Conservation (phyloP, 2,888 invertebrate genomes). For the Hypomecis atomaria region DNA sequence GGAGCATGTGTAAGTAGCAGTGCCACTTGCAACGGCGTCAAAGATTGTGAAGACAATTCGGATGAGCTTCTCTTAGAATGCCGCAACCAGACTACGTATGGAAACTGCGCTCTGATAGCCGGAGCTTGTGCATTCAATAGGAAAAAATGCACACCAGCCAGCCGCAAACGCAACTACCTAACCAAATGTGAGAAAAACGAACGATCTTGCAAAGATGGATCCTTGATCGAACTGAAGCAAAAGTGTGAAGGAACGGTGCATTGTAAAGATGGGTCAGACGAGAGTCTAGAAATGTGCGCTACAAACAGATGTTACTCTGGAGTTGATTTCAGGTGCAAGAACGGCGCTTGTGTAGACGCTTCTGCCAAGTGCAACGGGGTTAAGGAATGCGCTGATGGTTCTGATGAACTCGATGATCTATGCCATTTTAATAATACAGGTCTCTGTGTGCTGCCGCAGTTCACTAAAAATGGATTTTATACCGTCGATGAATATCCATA, state of each 20-base stretch:
- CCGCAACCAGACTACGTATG: constrained; percentile 28
- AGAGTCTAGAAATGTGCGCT: constrained; percentile 25
- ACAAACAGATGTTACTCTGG: constrained; percentile 20
- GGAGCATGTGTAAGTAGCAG: constrained; percentile 21
- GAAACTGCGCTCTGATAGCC: constrained; percentile 9
- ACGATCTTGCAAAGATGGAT: constrained; percentile 26
- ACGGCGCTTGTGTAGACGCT: constrained; percentile 29
- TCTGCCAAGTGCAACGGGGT: constrained; percentile 23
- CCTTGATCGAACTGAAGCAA: constrained; percentile 13
- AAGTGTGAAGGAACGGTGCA: constrained; percentile 27
- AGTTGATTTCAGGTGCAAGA: constrained; percentile 26
- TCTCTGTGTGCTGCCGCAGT: constrained; percentile 28
- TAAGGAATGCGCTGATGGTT: constrained; percentile 25
- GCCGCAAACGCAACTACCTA: constrained; percentile 2
- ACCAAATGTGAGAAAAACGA: constrained; percentile 19
- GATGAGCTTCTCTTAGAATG: constrained; percentile 31
- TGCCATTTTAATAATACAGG: constrained; percentile 24
- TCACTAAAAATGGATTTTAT: constrained; percentile 29
- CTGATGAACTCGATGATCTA: constrained; percentile 20
- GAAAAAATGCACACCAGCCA: constrained; percentile 1
- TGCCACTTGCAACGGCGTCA: constrained; percentile 25
- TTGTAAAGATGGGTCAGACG: constrained; percentile 34
- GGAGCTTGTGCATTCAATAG: constrained; percentile 3
- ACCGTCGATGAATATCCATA: constrained; percentile 12
- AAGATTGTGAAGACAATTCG: constrained; percentile 27